Evolutionary conservation across 2,888 invertebrate species (phyloP).

Genomic region (Unio delphinus): DNA sequence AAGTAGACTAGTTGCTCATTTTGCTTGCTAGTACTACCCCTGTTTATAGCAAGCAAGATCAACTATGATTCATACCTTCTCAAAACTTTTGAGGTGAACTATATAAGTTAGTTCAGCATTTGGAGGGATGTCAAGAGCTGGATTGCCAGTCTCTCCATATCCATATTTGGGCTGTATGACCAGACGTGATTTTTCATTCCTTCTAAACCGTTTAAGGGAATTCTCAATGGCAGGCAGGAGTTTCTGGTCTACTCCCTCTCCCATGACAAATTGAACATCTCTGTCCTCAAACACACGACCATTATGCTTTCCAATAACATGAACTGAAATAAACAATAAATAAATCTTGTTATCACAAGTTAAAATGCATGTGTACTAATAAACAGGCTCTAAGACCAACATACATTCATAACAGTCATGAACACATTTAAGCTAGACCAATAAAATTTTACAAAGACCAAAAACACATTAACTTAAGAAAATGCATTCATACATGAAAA

Average conservation of each 20-base stretch:
- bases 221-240: constrained; percentile 3
- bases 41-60: too few relatives aligned
- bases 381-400: too few relatives aligned
- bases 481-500: too few relatives aligned
- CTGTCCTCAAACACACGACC: constrained; percentile 84
- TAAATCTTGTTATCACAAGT: too few relatives aligned
- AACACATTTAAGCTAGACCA: too few relatives aligned
- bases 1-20: too few relatives aligned
- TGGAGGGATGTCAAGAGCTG: constrained; percentile 83
- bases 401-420: too few relatives aligned
- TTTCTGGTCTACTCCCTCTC: constrained; percentile 83
- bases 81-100: constrained; percentile 87
- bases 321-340: constrained; percentile 76
- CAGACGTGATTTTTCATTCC: constrained; percentile 81
- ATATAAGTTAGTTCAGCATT: constrained; percentile 80
- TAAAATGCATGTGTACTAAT: too few relatives aligned
- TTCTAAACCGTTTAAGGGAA: constrained; percentile 77
- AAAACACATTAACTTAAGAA: too few relatives aligned
- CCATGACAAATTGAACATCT: constrained; percentile 86
- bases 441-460: too few relatives aligned
- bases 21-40: too few relatives aligned
- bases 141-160: constrained; percentile 82
- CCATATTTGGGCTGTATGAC: constrained; percentile 83
- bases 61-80: constrained; percentile 76
- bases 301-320: constrained; percentile 80